These are phyloP conservation scores for Takifugu rubripes DNA, from an alignment of 2,797 vertebrate genomes.

Conservation along the genomic window DNA sequence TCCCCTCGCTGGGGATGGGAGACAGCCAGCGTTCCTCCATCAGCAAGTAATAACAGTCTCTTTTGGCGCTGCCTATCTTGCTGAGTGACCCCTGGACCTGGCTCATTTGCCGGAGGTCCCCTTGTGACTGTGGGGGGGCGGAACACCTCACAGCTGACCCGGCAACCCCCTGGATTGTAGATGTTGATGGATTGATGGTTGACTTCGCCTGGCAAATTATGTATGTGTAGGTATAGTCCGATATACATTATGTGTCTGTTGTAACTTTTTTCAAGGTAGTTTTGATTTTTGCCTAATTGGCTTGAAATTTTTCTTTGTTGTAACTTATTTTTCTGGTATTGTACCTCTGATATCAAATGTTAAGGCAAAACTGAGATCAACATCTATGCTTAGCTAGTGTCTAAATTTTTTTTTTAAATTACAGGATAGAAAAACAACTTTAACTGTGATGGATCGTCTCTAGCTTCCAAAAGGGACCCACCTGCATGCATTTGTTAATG, in stretches of 20 bases:
- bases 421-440: slow-evolving; percentile 51
- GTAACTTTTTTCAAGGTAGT: no score
- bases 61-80: slow-evolving; percentile 31
- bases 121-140: slow-evolving; percentile 20
- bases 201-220: no score
- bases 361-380: slow-evolving; percentile 11
- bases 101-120: slow-evolving; percentile 41
- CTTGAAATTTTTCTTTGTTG: no score
- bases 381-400: no score
- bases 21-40: slow-evolving; percentile 25
- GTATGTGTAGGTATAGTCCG: no score
- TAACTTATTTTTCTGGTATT: no score
- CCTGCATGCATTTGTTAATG: slow-evolving; percentile 61
- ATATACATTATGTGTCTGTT: no score
- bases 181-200: no score
- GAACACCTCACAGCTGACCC: slow-evolving; percentile 27
- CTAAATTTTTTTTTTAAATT: slow-evolving; percentile 3
- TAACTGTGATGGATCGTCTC: slow-evolving; percentile 62
- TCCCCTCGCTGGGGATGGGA: slow-evolving; percentile 1
- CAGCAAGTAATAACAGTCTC: slow-evolving; percentile 51
- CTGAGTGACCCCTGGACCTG: slow-evolving; percentile 48
- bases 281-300: no score
- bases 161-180: no score
- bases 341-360: no score
- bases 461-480: slow-evolving; percentile 50